Evolutionary conservation across 2,888 invertebrate species (phyloP).

Genomic region (Acanthosepion pharaonis): DNA sequence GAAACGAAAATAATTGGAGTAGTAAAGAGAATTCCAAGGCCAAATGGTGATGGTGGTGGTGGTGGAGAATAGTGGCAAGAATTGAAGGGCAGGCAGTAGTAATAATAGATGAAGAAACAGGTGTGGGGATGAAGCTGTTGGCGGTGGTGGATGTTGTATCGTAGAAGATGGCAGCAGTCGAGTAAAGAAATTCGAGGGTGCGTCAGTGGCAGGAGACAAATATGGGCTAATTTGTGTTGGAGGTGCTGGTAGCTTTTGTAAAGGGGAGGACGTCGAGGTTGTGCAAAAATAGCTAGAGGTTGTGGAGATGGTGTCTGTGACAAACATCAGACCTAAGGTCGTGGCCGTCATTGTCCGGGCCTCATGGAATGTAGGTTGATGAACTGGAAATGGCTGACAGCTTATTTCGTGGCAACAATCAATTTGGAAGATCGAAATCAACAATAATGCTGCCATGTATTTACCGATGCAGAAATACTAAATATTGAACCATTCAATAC

Average conservation of each 20-base stretch:
- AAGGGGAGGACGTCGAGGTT: background rate
- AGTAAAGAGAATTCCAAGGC: background rate
- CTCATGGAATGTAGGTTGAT: too few species aligned
- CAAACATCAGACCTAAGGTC: too few species aligned
- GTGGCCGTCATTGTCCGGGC: background rate
- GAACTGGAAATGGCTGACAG: too few species aligned
- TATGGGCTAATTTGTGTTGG: background rate
- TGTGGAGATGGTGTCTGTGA: background rate
- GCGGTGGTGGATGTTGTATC: too few species aligned
- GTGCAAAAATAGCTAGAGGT: background rate
- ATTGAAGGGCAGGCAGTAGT: background rate
- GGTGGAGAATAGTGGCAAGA: background rate
- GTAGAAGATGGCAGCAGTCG: too few species aligned
- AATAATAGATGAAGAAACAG: background rate
- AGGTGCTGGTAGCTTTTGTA: background rate
- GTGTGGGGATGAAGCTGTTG: background rate
- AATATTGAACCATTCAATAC: too few species aligned
- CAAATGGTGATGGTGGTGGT: background rate
- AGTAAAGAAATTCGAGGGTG: background rate
- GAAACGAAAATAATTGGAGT: too few species aligned
- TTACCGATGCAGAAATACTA: too few species aligned
- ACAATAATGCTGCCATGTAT: too few species aligned
- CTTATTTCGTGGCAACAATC: too few species aligned
- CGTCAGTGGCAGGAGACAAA: background rate
- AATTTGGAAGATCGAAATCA: too few species aligned